A percentile compares a stretch with the other conserved stretches of the same genome.
These are phyloP conservation scores for Argentina silus DNA, from an alignment of 2,797 vertebrate species.

Conservation along the genomic window DNA sequence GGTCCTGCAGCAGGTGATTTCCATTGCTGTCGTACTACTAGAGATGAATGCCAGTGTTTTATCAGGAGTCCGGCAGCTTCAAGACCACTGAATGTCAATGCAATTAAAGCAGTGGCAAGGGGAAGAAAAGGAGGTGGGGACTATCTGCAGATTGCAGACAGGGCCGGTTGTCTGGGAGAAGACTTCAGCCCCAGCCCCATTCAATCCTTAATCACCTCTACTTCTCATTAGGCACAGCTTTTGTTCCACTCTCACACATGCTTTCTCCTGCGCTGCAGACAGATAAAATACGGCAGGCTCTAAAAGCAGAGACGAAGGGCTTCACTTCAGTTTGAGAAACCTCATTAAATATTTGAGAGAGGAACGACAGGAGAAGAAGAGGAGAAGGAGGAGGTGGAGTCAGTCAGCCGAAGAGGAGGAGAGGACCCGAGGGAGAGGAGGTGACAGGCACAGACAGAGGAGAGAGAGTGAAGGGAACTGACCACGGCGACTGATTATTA, in stretches of 20 bases:
- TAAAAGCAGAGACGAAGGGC: slow-evolving; percentile 33
- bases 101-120: slow-evolving; percentile 66
- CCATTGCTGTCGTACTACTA: slow-evolving; percentile 33
- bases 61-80: slow-evolving; percentile 67
- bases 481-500: slow-evolving; percentile 2
- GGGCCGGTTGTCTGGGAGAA: slow-evolving; percentile 40
- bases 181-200: slow-evolving; percentile 57
- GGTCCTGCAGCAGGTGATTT: slow-evolving; percentile 62
- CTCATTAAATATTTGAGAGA: slow-evolving; percentile 54
- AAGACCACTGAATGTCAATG: slow-evolving; percentile 56
- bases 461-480: slow-evolving; percentile 17
- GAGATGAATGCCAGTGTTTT: slow-evolving; percentile 68
- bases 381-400: slow-evolving; percentile 25
- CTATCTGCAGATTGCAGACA: slow-evolving; percentile 70
- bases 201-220: slow-evolving; percentile 75
- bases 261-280: slow-evolving; percentile 36
- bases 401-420: slow-evolving; percentile 44
- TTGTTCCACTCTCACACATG: slow-evolving; percentile 62
- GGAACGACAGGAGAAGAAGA: slow-evolving; percentile 16
- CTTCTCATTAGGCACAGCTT: slow-evolving; percentile 70
- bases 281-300: slow-evolving; percentile 65
- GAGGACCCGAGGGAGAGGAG: slow-evolving; percentile 37
- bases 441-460: background rate
- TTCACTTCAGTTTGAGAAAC: slow-evolving; percentile 36
- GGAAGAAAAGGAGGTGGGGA: slow-evolving; percentile 28